Base-by-base conservation (phyloP, 2,888 invertebrate genomes). In the Ochropleura leucogaster region DNA sequence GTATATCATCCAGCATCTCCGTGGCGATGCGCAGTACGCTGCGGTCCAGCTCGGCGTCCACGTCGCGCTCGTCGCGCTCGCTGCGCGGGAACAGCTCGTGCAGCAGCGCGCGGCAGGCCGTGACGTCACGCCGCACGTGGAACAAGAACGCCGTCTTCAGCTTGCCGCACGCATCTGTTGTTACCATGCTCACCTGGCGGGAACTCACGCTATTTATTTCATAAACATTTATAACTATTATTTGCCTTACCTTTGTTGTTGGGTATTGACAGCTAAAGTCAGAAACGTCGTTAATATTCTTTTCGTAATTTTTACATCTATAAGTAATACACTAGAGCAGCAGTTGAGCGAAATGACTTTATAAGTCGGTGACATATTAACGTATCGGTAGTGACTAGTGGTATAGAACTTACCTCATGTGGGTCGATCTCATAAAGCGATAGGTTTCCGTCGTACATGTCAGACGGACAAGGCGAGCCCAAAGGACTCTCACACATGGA, bases 1-100 rank as follows among this genome's bases (percentile, higher is more conserved):
- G 99, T 84, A 98, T 97, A 94, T 99, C 99, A 92, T 99, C 98
- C 72, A 99, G 97, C 87, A 99, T 96, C 91, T 98, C 98, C 77
- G 97, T 96, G 74, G 98, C 98, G 46, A 98, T 97, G 88, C 89
- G 64, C 88, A 94, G 60, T 92, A 95, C 87, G 90, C 92, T 91
- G 59, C 93, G 85, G 88, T 94, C 95, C 16, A 97, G 94, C 68
- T 92, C 93, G 4, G 93, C 89, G 90, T 94, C 95, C 74, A 90
- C 92, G 85, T 91, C 91, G 6, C 80, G 72, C 76, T 82, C 77
- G 51, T 94, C 93, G 63, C 97, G 89, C 78, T 96, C 77, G 66
- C 6, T 90, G 91, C 69, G 88, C n/a, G 94, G 93, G 90, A 94
- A 93, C 91, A 93, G 89, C 82, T 90, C 91, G 47, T 84, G 89